Evolutionary conservation across 2,113 vertebrate genomes (phyloP), one percentile per base, ranked within the genome.

Genomic region (Cyanocitta stelleri): DNA sequence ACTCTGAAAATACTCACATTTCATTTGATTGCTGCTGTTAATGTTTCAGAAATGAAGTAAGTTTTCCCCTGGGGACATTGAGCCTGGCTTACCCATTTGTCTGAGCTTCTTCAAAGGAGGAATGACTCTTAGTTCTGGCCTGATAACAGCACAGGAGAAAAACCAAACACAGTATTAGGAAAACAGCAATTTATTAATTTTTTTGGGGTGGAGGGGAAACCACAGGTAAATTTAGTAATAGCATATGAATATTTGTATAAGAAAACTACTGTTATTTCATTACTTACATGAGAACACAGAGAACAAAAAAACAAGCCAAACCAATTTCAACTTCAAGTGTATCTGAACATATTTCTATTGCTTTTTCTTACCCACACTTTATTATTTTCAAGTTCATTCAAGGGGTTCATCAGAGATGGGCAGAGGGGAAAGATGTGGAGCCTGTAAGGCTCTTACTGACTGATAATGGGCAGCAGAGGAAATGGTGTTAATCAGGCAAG

Each of bases 11-110:
- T 95, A 95, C 96, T 97, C 96, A 96, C 97, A 97, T 97, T 97
- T 97, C 97, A 96, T 96, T 96, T 97, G 97, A 97, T 97, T 97
- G 96, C 96, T 96, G 97, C 94, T 97, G 96, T 96, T 97, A 97
- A 97, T 97, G 95, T 97, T 97, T 97, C 96, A 97, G 95, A 97
- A 97, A 97, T 97, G 94, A 97, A 96, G 96, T 96, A 97, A 97
- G 93, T 94, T 92, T 96, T 93, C 93, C 94, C 95, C 90, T 1
- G 17, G 58, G 96, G 95, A 91, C 92, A 91, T 81, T 91, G 90
- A 95, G 93, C 87, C 89, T 96, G 95, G 88, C 95, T 96, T 96
- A 92, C 83, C 95, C 95, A 90, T 96, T 96, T 91, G 88, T 97
- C 94, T 97, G 92, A 96, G 95, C 92, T 94, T 97, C 92, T 97